Evolutionary conservation across 2,113 vertebrate species (phyloP).

Genomic region (Motacilla tschutschensis): DNA sequence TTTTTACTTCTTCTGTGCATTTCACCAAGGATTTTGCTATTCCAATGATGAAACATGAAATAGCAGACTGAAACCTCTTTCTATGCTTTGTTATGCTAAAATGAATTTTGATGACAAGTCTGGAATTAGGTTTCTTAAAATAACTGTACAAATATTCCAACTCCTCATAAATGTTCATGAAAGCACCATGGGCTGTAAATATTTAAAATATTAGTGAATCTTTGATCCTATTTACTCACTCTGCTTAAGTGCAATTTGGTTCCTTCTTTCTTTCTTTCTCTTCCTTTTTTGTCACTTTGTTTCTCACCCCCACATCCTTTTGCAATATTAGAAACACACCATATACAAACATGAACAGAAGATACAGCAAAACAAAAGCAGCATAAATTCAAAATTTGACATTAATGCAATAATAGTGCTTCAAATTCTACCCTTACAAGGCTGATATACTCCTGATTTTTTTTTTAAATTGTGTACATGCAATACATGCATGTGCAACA

Average conservation of each 20-base stretch:
- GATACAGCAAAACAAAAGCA: neutral
- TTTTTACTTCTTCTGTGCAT: neutral
- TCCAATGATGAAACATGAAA: neutral
- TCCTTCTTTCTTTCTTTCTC: no score
- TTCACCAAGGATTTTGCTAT: neutral
- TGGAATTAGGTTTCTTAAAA: neutral
- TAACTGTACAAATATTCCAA: neutral
- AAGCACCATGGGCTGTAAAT: neutral
- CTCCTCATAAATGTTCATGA: neutral
- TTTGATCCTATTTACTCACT: neutral
- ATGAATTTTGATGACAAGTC: neutral
- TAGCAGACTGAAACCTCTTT: neutral
- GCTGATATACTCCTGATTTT: neutral
- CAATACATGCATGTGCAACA: neutral
- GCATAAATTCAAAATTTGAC: neutral
- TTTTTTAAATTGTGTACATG: neutral
- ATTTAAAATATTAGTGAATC: neutral
- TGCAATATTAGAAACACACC: neutral
- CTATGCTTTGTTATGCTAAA: neutral
- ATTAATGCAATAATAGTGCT: neutral
- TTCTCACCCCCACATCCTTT: neutral
- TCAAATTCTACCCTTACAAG: neutral
- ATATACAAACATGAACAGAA: neutral
- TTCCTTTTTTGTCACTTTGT: neutral
- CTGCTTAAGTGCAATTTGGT: neutral